These are phyloP conservation scores for Calyptomena viridis DNA, from an alignment of 2,113 vertebrate species.

Conservation along the genomic window DNA sequence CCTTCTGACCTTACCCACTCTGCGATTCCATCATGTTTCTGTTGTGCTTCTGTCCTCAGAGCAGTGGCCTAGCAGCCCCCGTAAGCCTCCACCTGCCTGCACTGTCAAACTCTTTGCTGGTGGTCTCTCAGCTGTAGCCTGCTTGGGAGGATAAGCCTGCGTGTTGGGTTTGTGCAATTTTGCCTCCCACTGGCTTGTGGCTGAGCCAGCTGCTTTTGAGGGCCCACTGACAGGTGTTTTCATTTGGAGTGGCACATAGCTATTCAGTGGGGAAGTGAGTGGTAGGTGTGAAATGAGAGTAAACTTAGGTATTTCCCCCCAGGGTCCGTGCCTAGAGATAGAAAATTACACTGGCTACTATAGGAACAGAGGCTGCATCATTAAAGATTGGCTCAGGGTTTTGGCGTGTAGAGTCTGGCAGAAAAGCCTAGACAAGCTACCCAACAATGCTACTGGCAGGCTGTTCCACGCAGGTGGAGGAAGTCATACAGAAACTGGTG, in stretches of 20 bases:
- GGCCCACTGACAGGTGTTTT: neutral
- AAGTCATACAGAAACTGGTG: constrained; percentile 4
- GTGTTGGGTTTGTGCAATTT: neutral
- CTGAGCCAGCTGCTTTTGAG: constrained; percentile 12
- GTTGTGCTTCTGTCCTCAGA: neutral
- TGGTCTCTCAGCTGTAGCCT: neutral
- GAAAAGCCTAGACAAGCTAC: neutral
- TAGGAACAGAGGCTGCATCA: neutral
- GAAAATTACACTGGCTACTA: neutral
- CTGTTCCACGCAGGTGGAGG: constrained; percentile 23
- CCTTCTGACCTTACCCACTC: neutral
- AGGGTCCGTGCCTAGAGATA: constrained; percentile 8
- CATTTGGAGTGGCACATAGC: neutral
- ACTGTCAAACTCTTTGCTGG: neutral
- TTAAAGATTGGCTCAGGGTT: neutral
- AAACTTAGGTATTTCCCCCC: neutral
- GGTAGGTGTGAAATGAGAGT: constrained; percentile 30
- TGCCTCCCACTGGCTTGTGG: constrained; percentile 11
- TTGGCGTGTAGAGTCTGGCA: constrained; percentile 7
- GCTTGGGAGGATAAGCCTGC: neutral
- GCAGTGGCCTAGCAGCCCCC: neutral
- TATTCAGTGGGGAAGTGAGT: neutral
- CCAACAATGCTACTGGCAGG: constrained; percentile 2
- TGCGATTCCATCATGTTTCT: neutral
- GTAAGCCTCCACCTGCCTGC: neutral